Evolutionary conservation across 2,888 invertebrate species (phyloP), one percentile per base, ranked within the genome.

Genomic region (Acanthococcus lagerstroemiae): DNA sequence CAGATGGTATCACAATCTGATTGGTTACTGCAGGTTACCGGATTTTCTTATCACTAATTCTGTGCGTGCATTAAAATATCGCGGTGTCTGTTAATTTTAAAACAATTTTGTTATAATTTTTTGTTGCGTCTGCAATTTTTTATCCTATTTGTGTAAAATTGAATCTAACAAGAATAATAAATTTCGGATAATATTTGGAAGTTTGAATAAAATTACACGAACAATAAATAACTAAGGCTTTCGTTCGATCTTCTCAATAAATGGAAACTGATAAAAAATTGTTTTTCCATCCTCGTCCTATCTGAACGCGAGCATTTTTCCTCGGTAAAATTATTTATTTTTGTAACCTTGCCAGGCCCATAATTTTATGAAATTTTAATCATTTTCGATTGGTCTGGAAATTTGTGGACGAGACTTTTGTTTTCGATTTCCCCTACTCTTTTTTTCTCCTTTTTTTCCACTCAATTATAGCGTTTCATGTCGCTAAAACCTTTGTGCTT

Each of bases 371-470:
- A 60, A 60, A 60, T 48, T 60, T 60, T 60, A 48, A 60, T 60
- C 60, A 60, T 60, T 60, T 60, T 60, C 60, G 60, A 60, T 60
- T 60, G 60, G 60, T 60, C 60, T 60, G 60, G 60, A 60, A 60
- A 60, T 60, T 60, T 60, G 60, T 60, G 60, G 60, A 60, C 60
- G 48, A 60, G 60, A 60, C 60, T 60, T 60, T 60, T 60, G 60
- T 60, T 60, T 60, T 60, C 60, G 60, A 48, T 46, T 58, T 44
- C 46, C 46, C 60, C 60, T 46, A 22, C 46, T 46, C 60, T 45
- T 7, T 27, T 45, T 57, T 48, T 46, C 26, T 24, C 25, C 48
- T 60, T 60, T 60, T 57, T 58, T 60, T 60, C 46, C 45, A 26
- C 46, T 26, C 48, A 60, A 60, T 60, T 60, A 60, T 48, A 60